These are phyloP conservation scores for Diglossa brunneiventris DNA, from an alignment of 2,113 vertebrate genomes.

Conservation along the genomic window DNA sequence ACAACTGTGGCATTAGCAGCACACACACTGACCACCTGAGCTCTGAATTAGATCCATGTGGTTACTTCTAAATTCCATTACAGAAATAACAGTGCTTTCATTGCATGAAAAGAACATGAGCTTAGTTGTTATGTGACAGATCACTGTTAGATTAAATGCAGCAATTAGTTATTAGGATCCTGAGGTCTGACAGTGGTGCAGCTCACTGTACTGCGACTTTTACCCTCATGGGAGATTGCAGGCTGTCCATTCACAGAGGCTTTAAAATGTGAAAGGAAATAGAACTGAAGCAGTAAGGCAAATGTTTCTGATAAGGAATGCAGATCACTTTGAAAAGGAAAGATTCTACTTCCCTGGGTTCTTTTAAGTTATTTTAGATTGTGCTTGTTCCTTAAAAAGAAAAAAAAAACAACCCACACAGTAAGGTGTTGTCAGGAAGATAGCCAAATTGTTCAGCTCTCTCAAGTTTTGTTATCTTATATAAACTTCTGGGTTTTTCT, in stretches of 20 bases:
- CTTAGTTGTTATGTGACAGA: background rate
- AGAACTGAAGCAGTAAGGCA: background rate
- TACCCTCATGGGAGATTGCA: background rate
- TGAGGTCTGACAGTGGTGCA: background rate
- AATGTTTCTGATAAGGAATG: background rate
- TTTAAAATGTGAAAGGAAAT: background rate
- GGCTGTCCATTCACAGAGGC: background rate
- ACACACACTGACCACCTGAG: accelerated
- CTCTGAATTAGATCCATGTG: background rate
- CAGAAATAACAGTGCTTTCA: background rate
- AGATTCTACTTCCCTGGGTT: background rate
- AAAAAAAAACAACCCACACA: background rate
- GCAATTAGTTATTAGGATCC: background rate
- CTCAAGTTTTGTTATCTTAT: background rate
- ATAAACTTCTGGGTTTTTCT: background rate
- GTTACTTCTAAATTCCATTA: background rate
- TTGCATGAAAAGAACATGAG: background rate
- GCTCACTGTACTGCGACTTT: background rate
- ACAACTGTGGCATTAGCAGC: background rate
- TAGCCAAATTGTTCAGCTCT: background rate
- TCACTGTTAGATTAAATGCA: background rate
- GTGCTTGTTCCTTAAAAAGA: background rate
- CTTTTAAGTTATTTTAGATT: background rate
- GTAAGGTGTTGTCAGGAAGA: background rate
- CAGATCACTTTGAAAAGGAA: background rate